Base-by-base conservation (phyloP, 2,113 vertebrate species). In the Tenebrosternarchus preto region DNA sequence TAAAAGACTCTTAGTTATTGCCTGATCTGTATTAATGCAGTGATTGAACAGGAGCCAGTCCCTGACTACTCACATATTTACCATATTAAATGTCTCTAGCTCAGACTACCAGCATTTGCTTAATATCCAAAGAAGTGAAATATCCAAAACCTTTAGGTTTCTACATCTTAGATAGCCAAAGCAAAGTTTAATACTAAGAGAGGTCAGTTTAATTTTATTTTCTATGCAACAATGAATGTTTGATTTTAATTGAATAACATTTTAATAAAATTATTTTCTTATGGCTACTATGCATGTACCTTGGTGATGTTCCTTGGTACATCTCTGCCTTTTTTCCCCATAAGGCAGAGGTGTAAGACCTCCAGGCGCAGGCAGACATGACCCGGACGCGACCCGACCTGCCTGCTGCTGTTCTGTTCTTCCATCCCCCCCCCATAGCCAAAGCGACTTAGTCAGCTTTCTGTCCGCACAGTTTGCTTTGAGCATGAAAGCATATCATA, bases 401-500 rank as follows among this genome's bases (percentile, higher is more conserved):
- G 16, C 9, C 8, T 7, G 15, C 29, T 25, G 64, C 19, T 50
- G 33, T 24, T 50, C 74, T 25, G 36, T 46, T 76, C 43, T 4
- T 66, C 57, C 63, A 46, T 72, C 16, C 39, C 27, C 27, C 7
- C 61, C 36, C 25, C 68, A 39, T 31, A 29, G 39, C 4, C 24
- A 63, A 6, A 20, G 43, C 22, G 27, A 8, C 55, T 56, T 60
- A 33, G 68, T 57, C 77, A 33, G 70, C 31, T 67, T 73, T 73
- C 60, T 24, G 63, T 69, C 36, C 36, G 50, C 29, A 25, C 19
- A 27, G 59, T 60, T 63, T 73, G 75, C 66, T 78, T 68, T 50
- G 53, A 39, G 53, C 60, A 82, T 72, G 73, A 74, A 25, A 77
- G 53, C 53, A 22, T 43, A 61, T 33, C 70, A 69, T 78, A 78